Evolutionary conservation across 1,140 invertebrate species (phyloP), one percentile per base, ranked within the genome.

Genomic region (Hycleus phaleratus): DNA sequence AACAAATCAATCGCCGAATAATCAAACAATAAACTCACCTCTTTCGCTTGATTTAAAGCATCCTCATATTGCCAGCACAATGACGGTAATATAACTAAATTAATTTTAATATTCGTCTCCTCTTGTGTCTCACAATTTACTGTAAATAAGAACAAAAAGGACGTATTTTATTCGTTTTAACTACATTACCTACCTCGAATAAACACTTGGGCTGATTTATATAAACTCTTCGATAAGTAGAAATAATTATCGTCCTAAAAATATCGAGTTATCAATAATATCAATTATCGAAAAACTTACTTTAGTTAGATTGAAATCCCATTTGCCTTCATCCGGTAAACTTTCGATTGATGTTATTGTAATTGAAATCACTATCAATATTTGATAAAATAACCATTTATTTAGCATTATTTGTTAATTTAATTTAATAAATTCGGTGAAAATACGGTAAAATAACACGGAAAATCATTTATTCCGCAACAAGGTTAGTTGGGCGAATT

Each of bases 281-380:
- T 53, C 32, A 43, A 44, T 42, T 49, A 11, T n/a, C 3, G 48
- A 53, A 54, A 38, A 46, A 60, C 62, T 64, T 61, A 71, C 73
- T 48, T 64, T 54, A 7, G 68, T 70, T 40, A 74, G 50, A 42
- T 65, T 62, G 43, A 68, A 65, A 60, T 74, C 68, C 73, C 74
- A 76, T 68, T 71, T 74, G 38, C 75, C 74, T 56, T 69, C 68
- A 59, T 75, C 72, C 2, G 72, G 71, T 46, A 73, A 57, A 26
- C 55, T 47, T 43, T 44, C 18, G 39, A 49, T 46, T n/a, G 38
- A 4, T 38, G 2, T 5, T 38, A 49, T 4, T 5, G 4, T 5
- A 5, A 7, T 32, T 32, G 32, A 32, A 32, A 32, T 32, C 7
- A 32, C 7, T 32, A 32, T 3, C 32, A 32, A 32, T 32, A 32